Evolutionary conservation across 1,140 invertebrate genomes (phyloP), one percentile per base, ranked within the genome.

Genomic region (Heliconius himera): DNA sequence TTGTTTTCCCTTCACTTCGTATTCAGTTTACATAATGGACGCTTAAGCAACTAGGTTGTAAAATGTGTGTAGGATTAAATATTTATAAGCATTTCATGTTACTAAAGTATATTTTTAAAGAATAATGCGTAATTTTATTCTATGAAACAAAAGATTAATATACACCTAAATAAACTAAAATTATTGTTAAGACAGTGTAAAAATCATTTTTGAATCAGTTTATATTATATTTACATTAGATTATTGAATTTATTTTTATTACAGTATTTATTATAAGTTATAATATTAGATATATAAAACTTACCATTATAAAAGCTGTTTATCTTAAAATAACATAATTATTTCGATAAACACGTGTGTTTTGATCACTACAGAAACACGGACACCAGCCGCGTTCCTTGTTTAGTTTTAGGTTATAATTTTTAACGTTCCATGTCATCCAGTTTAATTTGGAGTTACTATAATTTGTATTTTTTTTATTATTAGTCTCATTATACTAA

Each of bases 321-420:
- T 75, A 29, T 49, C 6, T 75, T 22, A 60, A 29, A 75, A 20
- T 75, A 75, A 75, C 74, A 75, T 75, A 41, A 75, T 60, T 75
- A 75, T 60, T 66, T 60, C 16, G n/a, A 38, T 66, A 75, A 75
- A 20, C 74, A 74, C 74, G 54, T 75, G 74, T 75, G 74, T 75
- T 66, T 60, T 66, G n/a, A 66, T 66, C 36, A 56, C 33, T 54
- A 75, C 20, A 66, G 74, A 75, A 51, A 51, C 46, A 46, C 41
- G 60, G 26, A 66, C 22, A 5, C 22, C 9, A 66, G 13, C 60
- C 60, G 60, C 60, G 60, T 66, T 29, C 26, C 26, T 56, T 22
- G 1, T 75, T 41, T 66, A 60, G 29, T 22, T 75, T 75, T 26
- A 75, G 74, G 74, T 75, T 75, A 75, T 75, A 60, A 3, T 49